phyloP scores from a whole-genome alignment of 2,113 vertebrate species.

The Oryctolagus cuniculus region DNA sequence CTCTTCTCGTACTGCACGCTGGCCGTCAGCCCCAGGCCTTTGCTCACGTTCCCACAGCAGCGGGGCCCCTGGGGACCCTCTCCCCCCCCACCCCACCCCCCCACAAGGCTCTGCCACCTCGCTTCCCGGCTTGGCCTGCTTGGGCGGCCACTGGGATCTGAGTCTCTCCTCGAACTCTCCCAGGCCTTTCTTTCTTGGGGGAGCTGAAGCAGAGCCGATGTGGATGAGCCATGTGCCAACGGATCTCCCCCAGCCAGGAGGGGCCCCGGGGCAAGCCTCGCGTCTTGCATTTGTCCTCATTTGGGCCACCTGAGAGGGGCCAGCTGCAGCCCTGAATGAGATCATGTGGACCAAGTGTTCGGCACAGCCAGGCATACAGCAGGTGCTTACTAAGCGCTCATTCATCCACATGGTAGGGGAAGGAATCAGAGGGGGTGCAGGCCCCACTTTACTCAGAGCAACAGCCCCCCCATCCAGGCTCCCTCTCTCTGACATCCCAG shows the following conservation, averaged over 20 bases:
- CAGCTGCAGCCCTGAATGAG: not conserved
- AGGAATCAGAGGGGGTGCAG: accelerated
- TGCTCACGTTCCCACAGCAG: conserved; percentile 67
- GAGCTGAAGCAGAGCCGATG: not conserved
- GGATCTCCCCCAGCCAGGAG: not conserved
- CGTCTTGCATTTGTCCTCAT: not conserved
- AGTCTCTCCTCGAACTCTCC: not conserved
- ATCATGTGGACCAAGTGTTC: not conserved
- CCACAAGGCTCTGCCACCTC: not conserved
- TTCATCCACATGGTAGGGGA: not conserved
- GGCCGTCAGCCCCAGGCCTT: not conserved
- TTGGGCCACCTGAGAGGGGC: not conserved
- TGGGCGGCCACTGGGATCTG: not conserved
- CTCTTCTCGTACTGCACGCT: not conserved
- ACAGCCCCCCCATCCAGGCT: too few species aligned
- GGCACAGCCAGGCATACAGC: not conserved
- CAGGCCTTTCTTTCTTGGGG: not conserved
- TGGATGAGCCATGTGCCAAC: not conserved
- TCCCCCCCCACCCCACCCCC: not conserved
- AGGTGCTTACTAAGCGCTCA: not conserved
- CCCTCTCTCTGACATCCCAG: not conserved
- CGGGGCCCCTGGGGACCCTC: conserved; percentile 11
- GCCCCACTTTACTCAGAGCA: not conserved
- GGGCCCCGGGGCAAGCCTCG: too few species aligned
- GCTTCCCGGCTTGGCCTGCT: not conserved